A percentile compares a stretch with the other conserved stretches of the same genome.
phyloP scores from a whole-genome alignment of 1,140 invertebrate genomes.

The Mylabris phalerata region DNA sequence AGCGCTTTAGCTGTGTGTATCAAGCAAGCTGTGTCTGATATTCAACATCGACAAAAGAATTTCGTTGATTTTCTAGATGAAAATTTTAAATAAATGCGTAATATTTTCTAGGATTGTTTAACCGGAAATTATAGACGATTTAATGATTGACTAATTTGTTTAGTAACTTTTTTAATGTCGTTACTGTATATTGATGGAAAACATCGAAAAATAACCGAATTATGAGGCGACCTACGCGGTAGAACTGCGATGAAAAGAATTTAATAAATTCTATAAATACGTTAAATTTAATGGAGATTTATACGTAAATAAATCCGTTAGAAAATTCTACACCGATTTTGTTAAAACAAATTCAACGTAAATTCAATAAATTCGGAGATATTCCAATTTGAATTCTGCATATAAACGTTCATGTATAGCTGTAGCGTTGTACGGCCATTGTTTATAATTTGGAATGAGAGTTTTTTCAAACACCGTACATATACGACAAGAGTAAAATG shows the following conservation, averaged over 20 bases:
- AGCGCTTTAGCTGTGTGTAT: too few species aligned
- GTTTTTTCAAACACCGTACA: conserved; percentile 16
- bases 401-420: conserved; percentile 22
- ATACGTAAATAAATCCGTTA: conserved; percentile 37
- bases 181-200: too few species aligned
- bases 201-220: too few species aligned
- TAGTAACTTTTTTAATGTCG: too few species aligned
- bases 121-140: too few species aligned
- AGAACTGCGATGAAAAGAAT: not conserved
- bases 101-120: too few species aligned
- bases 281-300: conserved; percentile 32
- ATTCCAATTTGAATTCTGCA: conserved; percentile 28
- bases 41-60: too few species aligned
- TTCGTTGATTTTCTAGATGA: too few species aligned
- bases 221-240: too few species aligned
- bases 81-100: too few species aligned
- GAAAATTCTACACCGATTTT: conserved; percentile 36
- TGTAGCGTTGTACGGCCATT: conserved; percentile 42
- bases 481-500: conserved; percentile 46
- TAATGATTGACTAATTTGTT: too few species aligned
- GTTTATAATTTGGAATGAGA: conserved; percentile 32
- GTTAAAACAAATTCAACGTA: conserved; percentile 28
- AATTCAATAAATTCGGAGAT: conserved; percentile 32
- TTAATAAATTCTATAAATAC: conserved; percentile 28
- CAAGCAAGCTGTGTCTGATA: too few species aligned